These are phyloP conservation scores for Paragorgia papillata DNA, from an alignment of 92 coral and sea anemone species.

Conservation along the genomic window DNA sequence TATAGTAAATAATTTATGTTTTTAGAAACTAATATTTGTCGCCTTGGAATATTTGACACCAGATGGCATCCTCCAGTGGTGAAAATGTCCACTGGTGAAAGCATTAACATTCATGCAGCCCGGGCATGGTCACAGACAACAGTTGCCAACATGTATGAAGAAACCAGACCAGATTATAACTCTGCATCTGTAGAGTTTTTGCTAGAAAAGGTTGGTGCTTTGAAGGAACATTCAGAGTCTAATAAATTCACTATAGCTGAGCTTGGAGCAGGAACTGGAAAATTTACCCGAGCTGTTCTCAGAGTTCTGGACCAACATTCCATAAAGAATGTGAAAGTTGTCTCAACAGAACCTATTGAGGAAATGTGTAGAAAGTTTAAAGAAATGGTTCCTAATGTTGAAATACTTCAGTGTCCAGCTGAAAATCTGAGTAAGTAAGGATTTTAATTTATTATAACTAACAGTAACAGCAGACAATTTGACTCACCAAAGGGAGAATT, in stretches of 20 bases:
- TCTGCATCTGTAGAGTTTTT: slow-evolving; percentile 72
- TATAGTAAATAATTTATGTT: no score
- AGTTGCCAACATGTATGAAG: slow-evolving; percentile 58
- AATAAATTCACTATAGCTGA: slow-evolving; percentile 67
- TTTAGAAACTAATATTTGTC: no score
- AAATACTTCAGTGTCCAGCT: slow-evolving; percentile 64
- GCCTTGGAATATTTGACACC: no score
- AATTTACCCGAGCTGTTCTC: slow-evolving; percentile 75
- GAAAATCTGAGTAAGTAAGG: slow-evolving; percentile 66
- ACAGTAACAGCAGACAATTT: no score
- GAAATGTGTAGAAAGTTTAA: slow-evolving; percentile 74
- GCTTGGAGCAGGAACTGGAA: slow-evolving; percentile 86
- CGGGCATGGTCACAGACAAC: slow-evolving; percentile 1
- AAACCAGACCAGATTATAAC: slow-evolving; percentile 77
- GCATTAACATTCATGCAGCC: background rate
- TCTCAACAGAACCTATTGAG: slow-evolving; percentile 67
- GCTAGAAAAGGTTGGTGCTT: slow-evolving; percentile 66
- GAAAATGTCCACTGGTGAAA: no score
- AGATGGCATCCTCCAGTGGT: no score
- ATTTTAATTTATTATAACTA: no score
- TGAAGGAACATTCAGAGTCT: slow-evolving; percentile 26
- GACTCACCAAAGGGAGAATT: no score
- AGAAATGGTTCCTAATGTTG: slow-evolving; percentile 64
- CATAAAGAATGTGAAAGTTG: slow-evolving; percentile 61
- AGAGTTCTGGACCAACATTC: slow-evolving; percentile 48